Evolutionary conservation across 2,888 invertebrate species (phyloP), one percentile per base, ranked within the genome.

Genomic region (Phaonia tiefii): DNA sequence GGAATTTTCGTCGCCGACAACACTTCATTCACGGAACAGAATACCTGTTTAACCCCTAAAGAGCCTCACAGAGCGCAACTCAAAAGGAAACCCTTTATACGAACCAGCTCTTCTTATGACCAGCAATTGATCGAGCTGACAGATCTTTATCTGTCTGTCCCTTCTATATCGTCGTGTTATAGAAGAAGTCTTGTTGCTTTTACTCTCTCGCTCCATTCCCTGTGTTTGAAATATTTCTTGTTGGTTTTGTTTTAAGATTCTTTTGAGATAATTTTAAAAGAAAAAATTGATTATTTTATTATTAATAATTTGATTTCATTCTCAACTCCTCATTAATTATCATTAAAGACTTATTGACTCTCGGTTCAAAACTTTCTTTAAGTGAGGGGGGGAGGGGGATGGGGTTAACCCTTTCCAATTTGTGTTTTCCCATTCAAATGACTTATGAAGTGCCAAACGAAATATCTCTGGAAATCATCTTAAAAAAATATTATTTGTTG

Each of bases 31-130:
- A 31, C 31, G 8, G 31, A 31, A 31, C 31, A 39, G 71, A 81
- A 81, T 81, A 81, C 81, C 81, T 81, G 81, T 78, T 81, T 81
- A 81, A 81, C 81, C 81, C 78, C 72, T 81, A 81, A 78, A 75
- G 78, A 78, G 56, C 78, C 78, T 63, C 15, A 31, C 4, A 3
- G 20, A 51, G 15, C 31, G n/a, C 31, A 31, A 31, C 31, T 31
- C n/a, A n/a, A n/a, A n/a, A n/a, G n/a, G n/a, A n/a, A n/a, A n/a
- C n/a, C 31, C 31, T 5, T 31, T 5, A 31, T 31, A 8, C 31
- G 8, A 31, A 8, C 31, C 4, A 31, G 31, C 31, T 8, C 31
- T 5, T 31, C 31, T n/a, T 31, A 25, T 56, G 13, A n/a, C n/a
- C 42, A 63, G 42, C 63, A 37, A 63, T 31, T 37, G 58, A 58